A percentile compares a stretch with the other conserved stretches of the same genome.
Evolutionary conservation across 2,797 vertebrate genomes (phyloP).

Genomic region (Rallus crepitans): DNA sequence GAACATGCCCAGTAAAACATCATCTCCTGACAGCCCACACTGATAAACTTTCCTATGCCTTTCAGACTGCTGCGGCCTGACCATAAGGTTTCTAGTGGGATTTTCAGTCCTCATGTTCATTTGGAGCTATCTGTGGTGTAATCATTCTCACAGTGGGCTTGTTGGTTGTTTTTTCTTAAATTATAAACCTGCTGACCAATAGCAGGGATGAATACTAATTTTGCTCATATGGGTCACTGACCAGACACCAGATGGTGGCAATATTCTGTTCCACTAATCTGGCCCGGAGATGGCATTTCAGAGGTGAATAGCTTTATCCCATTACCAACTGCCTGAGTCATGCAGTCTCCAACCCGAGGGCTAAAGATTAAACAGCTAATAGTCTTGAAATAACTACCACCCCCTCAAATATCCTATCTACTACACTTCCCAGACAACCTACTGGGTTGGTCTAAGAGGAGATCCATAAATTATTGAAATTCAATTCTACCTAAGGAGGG

Average conservation of each 20-base stretch:
- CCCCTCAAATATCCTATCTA: not conserved
- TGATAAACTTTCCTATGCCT: not conserved
- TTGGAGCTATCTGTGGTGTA: not conserved
- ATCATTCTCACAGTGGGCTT: not conserved
- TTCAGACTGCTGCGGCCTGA: not conserved
- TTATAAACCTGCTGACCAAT: not conserved
- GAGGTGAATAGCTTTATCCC: conserved; percentile 63
- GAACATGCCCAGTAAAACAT: not conserved
- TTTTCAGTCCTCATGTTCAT: not conserved
- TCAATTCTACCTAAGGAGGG: not conserved
- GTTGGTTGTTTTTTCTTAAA: not conserved
- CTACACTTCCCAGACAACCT: not conserved
- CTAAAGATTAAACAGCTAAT: conserved; percentile 56
- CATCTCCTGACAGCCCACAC: not conserved
- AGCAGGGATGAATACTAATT: not conserved
- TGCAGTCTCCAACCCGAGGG: conserved; percentile 9
- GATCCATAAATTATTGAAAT: not conserved
- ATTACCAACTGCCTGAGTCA: conserved; percentile 57
- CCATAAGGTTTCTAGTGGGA: not conserved
- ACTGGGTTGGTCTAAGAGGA: not conserved
- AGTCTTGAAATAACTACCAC: not conserved
- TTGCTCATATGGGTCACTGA: conserved; percentile 46
- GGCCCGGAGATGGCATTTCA: conserved; percentile 25
- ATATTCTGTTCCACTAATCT: conserved; percentile 60
- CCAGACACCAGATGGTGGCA: conserved; percentile 69